These are phyloP conservation scores for Zosterops japonicus DNA, from an alignment of 2,113 vertebrate genomes.

Conservation along the genomic window DNA sequence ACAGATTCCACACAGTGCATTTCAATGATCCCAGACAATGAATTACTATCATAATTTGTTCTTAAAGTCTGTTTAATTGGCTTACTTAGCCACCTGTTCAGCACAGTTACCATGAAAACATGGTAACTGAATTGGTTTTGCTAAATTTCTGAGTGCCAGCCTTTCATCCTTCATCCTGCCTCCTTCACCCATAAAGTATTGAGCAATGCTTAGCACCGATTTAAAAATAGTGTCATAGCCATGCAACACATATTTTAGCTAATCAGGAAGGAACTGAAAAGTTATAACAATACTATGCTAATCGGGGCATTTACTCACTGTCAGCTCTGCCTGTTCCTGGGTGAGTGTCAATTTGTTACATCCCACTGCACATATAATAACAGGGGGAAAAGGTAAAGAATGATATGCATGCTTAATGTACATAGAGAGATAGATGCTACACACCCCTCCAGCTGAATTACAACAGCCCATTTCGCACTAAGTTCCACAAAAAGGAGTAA, in stretches of 20 bases:
- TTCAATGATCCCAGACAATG: constrained; percentile 45
- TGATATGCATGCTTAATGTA: neutral
- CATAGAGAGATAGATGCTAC: neutral
- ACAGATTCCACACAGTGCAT: neutral
- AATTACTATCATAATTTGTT: constrained; percentile 56
- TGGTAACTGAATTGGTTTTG: neutral
- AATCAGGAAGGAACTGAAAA: neutral
- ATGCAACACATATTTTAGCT: neutral
- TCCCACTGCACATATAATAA: neutral
- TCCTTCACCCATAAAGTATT: neutral
- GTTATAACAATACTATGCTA: neutral
- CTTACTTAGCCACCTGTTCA: constrained; percentile 61
- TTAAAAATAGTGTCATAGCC: neutral
- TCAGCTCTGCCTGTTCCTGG: constrained; percentile 6
- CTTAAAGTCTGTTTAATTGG: constrained; percentile 59
- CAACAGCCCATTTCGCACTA: neutral
- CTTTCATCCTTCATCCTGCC: neutral
- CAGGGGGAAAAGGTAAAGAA: neutral
- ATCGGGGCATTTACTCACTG: constrained; percentile 4
- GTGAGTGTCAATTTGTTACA: constrained; percentile 19
- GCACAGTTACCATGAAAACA: constrained; percentile 15
- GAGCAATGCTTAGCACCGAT: neutral
- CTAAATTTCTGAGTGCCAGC: neutral
- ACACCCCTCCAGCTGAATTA: neutral
- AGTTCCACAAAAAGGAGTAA: neutral